These are phyloP conservation scores for Felis chaus DNA, from an alignment of 2,113 vertebrate species.

Conservation along the genomic window DNA sequence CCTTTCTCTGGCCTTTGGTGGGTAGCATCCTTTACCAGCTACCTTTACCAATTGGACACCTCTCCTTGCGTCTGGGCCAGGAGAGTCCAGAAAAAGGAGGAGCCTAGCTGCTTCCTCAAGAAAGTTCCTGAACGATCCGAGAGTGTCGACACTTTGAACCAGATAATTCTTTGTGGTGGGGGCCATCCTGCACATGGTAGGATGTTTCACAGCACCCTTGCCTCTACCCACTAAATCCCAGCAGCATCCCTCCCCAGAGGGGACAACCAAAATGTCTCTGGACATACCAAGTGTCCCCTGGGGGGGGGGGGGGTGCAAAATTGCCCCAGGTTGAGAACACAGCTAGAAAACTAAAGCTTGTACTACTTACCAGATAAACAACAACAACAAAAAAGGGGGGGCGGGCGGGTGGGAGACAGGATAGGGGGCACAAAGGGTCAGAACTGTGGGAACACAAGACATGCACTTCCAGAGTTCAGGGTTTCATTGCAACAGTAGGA, in stretches of 20 bases:
- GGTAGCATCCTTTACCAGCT: rapidly evolving
- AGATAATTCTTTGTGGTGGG: rapidly evolving
- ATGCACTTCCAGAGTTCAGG: not conserved
- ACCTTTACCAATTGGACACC: rapidly evolving
- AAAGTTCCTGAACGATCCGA: not conserved
- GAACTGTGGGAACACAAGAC: not conserved
- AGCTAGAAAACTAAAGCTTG: too few species aligned
- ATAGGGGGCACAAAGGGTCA: rapidly evolving
- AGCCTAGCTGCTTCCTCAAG: not conserved
- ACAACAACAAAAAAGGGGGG: too few species aligned
- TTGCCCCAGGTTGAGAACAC: not conserved
- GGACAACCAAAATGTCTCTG: not conserved
- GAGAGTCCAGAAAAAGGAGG: not conserved
- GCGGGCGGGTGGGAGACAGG: not conserved
- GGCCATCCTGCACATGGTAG: rapidly evolving
- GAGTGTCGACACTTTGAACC: too few species aligned
- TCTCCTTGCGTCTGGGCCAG: not conserved
- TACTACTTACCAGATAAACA: not conserved
- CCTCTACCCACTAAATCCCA: too few species aligned
- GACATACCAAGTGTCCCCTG: too few species aligned
- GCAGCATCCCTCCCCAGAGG: not conserved
- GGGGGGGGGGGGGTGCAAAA: not conserved
- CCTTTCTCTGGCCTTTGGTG: not conserved
- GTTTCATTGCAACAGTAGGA: not conserved
- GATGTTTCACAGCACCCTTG: rapidly evolving